Base-by-base conservation (phyloP, 2,888 invertebrate genomes). In the Cremastinae sp. region DNA sequence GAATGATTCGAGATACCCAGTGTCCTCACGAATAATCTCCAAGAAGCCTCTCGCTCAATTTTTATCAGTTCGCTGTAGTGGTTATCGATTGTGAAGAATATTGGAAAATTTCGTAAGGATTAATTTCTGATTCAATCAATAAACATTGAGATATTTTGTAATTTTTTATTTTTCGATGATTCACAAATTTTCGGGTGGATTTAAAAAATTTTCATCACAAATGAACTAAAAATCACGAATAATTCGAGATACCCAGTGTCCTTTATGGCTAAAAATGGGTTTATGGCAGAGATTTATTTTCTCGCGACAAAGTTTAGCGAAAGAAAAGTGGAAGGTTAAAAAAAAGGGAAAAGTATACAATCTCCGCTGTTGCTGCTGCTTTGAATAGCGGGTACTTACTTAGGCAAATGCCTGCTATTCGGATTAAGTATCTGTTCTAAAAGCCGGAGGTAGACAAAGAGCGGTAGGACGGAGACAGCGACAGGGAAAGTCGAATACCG, bases 361-460 rank as follows among this genome's bases (percentile, higher is more conserved):
- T 20, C 22, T n/a, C 20, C 9, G 41, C 53, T 55, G 62, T 41
- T 41, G 39, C 53, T 53, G 82, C 82, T 84, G 83, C 84, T 82
- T 83, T 84, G 85, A 87, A 88, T 85, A 84, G 86, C 83, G 83
- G 83, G 84, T 85, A 88, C 86, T 88, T 86, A 88, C 88, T 88
- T 87, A 87, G 83, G 86, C 86, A 88, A 88, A 88, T 88, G 86
- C 84, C 82, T 80, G 85, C 85, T 84, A 86, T 88, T 87, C 83
- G 87, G 86, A 88, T 88, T 88, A 87, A 88, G 88, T 88, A 88
- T 88, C 86, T 88, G 88, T 88, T 87, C 84, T 87, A 86, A 87
- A 87, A 87, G 87, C 85, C 83, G 79, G 84, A 83, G 83, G 84
- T 66, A 65, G 64, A 58, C 49, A 51, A 64, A 75, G 55, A 65